A percentile compares a stretch with the other conserved stretches of the same genome.
Evolutionary conservation across 2,113 vertebrate genomes (phyloP).

Genomic region (Kobus ellipsiprymnus): DNA sequence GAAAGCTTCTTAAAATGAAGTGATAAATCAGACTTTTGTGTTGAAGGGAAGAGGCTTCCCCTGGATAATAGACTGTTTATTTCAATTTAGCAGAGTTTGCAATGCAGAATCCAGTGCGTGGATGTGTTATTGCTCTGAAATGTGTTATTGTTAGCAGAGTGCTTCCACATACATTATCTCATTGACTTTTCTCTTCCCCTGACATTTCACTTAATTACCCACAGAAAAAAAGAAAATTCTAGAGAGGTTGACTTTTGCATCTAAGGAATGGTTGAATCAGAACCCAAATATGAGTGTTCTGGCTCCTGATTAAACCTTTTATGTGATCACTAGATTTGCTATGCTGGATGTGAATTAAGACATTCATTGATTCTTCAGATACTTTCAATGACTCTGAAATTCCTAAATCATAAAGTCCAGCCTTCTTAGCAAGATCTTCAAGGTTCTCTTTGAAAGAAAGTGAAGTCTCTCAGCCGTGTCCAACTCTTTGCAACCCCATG

Average conservation of each 20-base stretch:
- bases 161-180: background rate
- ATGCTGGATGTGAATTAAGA: background rate
- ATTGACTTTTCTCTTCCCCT: background rate
- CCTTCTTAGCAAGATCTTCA: background rate
- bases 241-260: background rate
- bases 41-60: conserved; percentile 32
- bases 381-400: background rate
- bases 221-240: background rate
- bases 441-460: background rate
- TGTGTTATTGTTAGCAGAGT: background rate
- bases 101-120: accelerated
- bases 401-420: background rate
- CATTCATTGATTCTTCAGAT: background rate
- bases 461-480: background rate
- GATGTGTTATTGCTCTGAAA: background rate
- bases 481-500: background rate
- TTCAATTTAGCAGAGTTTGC: background rate
- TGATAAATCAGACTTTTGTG: background rate
- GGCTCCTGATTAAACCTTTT: background rate
- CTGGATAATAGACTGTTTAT: background rate
- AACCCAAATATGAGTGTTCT: background rate
- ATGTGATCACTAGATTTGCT: background rate
- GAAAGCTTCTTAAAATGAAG: conserved; percentile 41
- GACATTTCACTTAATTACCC: background rate
- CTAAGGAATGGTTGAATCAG: background rate